Evolutionary conservation across 2,888 invertebrate species (phyloP).

Genomic region (Adelphocoris suturalis): DNA sequence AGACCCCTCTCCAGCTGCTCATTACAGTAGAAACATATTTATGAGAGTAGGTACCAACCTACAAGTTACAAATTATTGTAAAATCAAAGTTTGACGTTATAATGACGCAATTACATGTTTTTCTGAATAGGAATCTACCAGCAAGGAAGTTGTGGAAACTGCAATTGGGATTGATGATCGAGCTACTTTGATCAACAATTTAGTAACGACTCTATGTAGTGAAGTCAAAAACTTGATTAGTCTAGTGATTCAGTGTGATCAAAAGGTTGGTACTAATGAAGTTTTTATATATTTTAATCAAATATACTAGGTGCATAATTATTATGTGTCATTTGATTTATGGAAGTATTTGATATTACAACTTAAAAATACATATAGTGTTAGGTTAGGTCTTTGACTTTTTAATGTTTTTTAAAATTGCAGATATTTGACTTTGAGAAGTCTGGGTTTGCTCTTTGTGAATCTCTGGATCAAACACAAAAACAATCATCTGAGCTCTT

Average conservation of each 20-base stretch:
- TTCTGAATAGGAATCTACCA: not conserved
- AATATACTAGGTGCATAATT: too few relatives aligned
- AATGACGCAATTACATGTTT: not conserved
- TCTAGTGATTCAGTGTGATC: conserved; percentile 23
- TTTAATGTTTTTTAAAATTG: not conserved
- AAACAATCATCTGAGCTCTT: conserved; percentile 26
- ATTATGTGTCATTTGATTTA: too few relatives aligned
- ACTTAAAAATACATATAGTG: too few relatives aligned
- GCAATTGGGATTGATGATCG: conserved; percentile 24
- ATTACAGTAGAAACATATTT: too few relatives aligned
- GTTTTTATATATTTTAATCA: not conserved
- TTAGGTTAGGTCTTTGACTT: too few relatives aligned
- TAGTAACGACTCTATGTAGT: not conserved
- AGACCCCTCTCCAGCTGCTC: too few relatives aligned
- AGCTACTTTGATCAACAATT: not conserved
- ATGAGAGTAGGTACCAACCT: too few relatives aligned
- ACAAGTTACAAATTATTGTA: too few relatives aligned
- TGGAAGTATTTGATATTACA: too few relatives aligned
- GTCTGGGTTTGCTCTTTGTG: conserved; percentile 40
- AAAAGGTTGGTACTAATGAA: conserved; percentile 31
- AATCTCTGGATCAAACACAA: conserved; percentile 32
- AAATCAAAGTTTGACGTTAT: too few relatives aligned
- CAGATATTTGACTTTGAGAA: conserved; percentile 62
- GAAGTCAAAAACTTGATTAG: conserved; percentile 44
- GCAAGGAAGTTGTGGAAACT: not conserved